Evolutionary conservation across 2,797 vertebrate genomes (phyloP), one percentile per base, ranked within the genome.

Genomic region (Myioborus miniatus): DNA sequence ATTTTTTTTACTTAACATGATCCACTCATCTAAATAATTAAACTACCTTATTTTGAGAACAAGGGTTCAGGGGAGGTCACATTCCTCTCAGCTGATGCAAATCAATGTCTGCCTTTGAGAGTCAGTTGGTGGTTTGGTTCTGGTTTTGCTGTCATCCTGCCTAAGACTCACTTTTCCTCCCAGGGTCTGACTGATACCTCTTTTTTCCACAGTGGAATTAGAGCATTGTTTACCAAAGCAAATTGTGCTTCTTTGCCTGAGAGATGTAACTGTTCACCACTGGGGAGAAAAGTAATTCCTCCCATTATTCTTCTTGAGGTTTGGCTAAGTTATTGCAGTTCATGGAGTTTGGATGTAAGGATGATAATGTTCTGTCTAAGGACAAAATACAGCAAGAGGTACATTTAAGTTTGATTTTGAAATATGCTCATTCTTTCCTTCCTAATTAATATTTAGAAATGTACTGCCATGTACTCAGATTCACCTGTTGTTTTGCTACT

Each of bases 391-490:
- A 77, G 15, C 2, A 8, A 64, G 68, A 83, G 4, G 5, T 65
- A 16, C 8, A 36, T 68, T 78, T 77, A 7, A 5, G 47, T 47
- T 67, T 84, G 43, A 18, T 52, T 70, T 93, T 91, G 15, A 84
- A 74, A 80, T 52, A 41, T n/a, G 19, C 4, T 68, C 44, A 21
- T 65, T 72, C 21, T 84, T 71, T 71, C 13, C 21, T 82, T 77
- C 32, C 37, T 63, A 67, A 44, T 83, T 93, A 77, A 77, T 80
- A 86, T 68, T 87, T 96, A 43, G 41, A 91, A 87, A 58, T 64
- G 29, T 71, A 8, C 37, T 80, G 49, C 65, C 39, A 34, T 70
- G 16, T 32, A 44, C 30, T 85, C 32, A 44, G 49, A 34, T 56
- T 93, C 27, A 34, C 49, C 83, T 55, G 6, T 34, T 76, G 36